Percentiles rank a stretch among this genome's conserved stretches.
Evolutionary conservation across 2,888 invertebrate species (phyloP).

Genomic region (Meandrusa payeni): DNA sequence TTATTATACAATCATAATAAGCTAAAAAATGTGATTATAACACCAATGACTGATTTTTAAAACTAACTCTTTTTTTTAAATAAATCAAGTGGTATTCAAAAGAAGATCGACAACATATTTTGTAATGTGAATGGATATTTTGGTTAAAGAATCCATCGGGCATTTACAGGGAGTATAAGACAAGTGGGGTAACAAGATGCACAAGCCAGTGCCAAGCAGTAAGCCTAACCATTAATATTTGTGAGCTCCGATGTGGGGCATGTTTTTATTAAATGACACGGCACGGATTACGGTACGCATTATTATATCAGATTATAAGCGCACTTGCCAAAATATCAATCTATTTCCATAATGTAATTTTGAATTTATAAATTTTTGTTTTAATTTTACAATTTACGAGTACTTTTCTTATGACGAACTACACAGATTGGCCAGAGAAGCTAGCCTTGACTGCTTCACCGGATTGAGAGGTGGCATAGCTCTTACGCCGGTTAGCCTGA

Average conservation of each 20-base stretch:
- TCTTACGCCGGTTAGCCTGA: too few species aligned
- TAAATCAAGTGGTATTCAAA: too few species aligned
- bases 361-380: background rate
- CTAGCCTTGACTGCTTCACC: too few species aligned
- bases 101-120: background rate
- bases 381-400: too few species aligned
- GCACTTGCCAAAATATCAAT: slow-evolving; percentile 21
- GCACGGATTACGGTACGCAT: slow-evolving; percentile 8
- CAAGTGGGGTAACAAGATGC: slow-evolving; percentile 13
- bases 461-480: too few species aligned
- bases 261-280: slow-evolving; percentile 20
- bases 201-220: slow-evolving; percentile 19
- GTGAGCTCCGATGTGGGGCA: slow-evolving; percentile 13
- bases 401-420: too few species aligned
- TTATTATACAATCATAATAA: too few species aligned
- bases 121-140: slow-evolving; percentile 9
- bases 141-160: background rate
- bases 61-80: background rate
- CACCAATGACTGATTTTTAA: too few species aligned
- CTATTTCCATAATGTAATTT: slow-evolving; percentile 3
- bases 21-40: too few species aligned
- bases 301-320: slow-evolving; percentile 16
- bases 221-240: slow-evolving; percentile 20
- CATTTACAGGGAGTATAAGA: background rate
- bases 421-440: too few species aligned